These are phyloP conservation scores for Aphodius granarius DNA, from an alignment of 2,888 invertebrate species.

Conservation along the genomic window DNA sequence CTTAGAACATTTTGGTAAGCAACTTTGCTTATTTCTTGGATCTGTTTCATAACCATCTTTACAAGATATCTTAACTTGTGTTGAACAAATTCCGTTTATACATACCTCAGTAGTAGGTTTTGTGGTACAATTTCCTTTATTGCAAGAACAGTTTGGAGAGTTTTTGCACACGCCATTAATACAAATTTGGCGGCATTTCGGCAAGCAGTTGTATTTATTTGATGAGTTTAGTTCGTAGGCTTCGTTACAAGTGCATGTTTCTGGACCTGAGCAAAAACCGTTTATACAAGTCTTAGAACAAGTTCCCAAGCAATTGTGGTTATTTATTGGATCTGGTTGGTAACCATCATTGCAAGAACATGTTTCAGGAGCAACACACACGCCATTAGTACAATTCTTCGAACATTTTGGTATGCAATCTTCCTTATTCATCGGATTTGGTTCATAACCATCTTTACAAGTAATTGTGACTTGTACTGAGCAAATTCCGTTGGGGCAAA, in stretches of 20 bases:
- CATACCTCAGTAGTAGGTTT: background rate
- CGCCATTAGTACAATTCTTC: conserved; percentile 28
- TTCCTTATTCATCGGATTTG: conserved; percentile 13
- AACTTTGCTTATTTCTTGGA: conserved; percentile 16
- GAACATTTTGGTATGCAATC: conserved; percentile 31
- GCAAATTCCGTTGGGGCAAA: conserved; percentile 25
- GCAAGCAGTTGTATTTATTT: conserved; percentile 37
- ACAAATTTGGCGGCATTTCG: conserved; percentile 38
- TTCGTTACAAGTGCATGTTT: conserved; percentile 30
- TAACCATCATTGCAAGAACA: conserved; percentile 30
- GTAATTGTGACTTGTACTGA: conserved; percentile 27
- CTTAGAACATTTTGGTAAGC: conserved; percentile 24
- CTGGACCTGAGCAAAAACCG: conserved; percentile 23
- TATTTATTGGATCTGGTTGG: conserved; percentile 8
- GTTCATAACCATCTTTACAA: conserved; percentile 22
- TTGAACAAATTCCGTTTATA: conserved; percentile 27
- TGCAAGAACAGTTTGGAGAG: background rate
- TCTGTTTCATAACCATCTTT: conserved; percentile 20
- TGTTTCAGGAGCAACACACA: conserved; percentile 28
- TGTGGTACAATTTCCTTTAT: background rate
- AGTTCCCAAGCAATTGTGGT: conserved; percentile 22
- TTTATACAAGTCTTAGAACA: conserved; percentile 28
- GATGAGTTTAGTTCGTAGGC: conserved; percentile 14
- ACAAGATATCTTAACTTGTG: conserved; percentile 26
- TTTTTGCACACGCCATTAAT: conserved; percentile 49